Evolutionary conservation across 2,888 invertebrate genomes (phyloP).

Genomic region (Caenorhabditis zanzibari): DNA sequence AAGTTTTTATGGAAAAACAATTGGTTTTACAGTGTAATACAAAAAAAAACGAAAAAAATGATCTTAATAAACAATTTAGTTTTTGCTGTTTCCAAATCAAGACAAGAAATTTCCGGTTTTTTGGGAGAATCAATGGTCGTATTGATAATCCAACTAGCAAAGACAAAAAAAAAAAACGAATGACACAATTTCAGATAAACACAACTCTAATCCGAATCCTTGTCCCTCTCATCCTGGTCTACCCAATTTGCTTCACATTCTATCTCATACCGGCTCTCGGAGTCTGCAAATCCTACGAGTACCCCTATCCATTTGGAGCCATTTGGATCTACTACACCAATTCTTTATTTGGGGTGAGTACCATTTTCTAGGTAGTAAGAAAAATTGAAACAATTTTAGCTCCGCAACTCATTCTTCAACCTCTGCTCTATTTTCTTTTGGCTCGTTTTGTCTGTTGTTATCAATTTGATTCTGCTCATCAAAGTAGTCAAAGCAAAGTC

Average conservation of each 20-base stretch:
- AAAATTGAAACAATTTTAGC: slow-evolving; percentile 16
- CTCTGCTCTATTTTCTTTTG: slow-evolving; percentile 20
- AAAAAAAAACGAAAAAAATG: no score
- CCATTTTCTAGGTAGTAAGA: not conserved
- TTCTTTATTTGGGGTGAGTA: slow-evolving; percentile 30
- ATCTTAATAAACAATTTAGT: no score
- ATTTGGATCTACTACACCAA: slow-evolving; percentile 27
- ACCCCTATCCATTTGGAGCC: slow-evolving; percentile 40
- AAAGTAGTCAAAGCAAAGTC: slow-evolving; percentile 14
- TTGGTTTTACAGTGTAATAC: no score
- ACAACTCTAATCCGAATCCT: slow-evolving; percentile 7
- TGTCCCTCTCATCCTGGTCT: not conserved
- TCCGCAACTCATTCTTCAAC: slow-evolving; percentile 18
- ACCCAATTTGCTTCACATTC: slow-evolving; percentile 46
- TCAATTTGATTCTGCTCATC: slow-evolving; percentile 6
- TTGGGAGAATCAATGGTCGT: no score
- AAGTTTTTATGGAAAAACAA: no score
- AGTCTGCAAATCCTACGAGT: slow-evolving; percentile 23
- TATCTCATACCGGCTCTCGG: slow-evolving; percentile 47
- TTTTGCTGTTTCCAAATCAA: no score
- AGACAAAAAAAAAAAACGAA: no score
- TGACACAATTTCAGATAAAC: no score
- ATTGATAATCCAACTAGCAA: no score
- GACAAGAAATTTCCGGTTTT: no score
- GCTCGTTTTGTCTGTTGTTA: slow-evolving; percentile 3